These are phyloP conservation scores for Micropoecilia bifurca DNA, from an alignment of 2,797 vertebrate genomes.

Conservation along the genomic window DNA sequence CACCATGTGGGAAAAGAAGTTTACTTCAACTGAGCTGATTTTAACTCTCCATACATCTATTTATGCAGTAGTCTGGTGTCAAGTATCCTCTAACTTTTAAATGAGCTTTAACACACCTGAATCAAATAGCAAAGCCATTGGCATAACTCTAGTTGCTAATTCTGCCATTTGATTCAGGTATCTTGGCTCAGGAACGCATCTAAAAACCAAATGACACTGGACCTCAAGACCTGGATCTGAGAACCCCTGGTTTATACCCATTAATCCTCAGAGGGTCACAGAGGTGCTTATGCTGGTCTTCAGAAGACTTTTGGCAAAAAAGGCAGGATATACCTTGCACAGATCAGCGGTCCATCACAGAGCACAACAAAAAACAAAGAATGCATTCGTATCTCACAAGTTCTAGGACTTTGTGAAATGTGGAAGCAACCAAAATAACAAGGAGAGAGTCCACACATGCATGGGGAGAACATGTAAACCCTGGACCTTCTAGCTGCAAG, in stretches of 20 bases:
- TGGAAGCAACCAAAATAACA: neutral
- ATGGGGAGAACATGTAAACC: neutral
- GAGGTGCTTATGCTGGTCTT: neutral
- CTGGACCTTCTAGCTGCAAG: neutral
- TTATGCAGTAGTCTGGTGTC: too few relatives aligned
- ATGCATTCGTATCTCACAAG: neutral
- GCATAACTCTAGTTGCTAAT: too few relatives aligned
- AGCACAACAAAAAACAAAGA: neutral
- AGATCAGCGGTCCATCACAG: neutral
- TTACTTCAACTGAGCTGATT: neutral
- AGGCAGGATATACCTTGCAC: neutral
- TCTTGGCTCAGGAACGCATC: neutral
- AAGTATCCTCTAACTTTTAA: too few relatives aligned
- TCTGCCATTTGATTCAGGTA: neutral
- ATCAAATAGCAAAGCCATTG: too few relatives aligned
- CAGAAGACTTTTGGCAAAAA: neutral
- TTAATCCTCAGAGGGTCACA: neutral
- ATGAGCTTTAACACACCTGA: too few relatives aligned
- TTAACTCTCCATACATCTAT: neutral
- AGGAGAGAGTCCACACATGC: neutral
- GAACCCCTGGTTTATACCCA: neutral
- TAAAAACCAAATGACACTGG: neutral
- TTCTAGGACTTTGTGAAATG: neutral
- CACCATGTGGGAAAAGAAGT: conserved; percentile 48
- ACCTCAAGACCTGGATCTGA: neutral